Base-by-base conservation (phyloP, 2,797 vertebrate species). In the Tapirus indicus region DNA sequence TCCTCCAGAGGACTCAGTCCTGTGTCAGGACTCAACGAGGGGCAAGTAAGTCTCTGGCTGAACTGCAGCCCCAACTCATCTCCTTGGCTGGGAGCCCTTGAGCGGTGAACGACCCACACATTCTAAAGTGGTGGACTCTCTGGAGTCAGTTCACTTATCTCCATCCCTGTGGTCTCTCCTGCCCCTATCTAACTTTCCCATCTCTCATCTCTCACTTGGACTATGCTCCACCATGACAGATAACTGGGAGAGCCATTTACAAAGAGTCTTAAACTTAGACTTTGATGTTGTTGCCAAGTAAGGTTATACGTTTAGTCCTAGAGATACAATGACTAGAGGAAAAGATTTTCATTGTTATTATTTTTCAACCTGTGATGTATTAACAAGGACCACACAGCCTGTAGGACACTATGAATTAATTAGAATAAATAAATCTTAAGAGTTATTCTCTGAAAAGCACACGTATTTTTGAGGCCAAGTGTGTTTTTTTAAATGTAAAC, bases 321-420 rank as follows among this genome's bases (percentile, higher is more conserved):
- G 49, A 86, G 94, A 62, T 68, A 35, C 38, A 27, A 47, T 0
- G 21, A 56, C 54, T 29, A 56, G 41, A 77, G 18, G 56, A 71
- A 92, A 92, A 96, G 35, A 44, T 82, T 71, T 17, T 96, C 79
- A 60, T 68, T 5, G 14, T 44, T 44, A 23, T 35, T 69, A 58
- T 80, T 75, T 89, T 92, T 60, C 83, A 75, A 49, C 21, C 77
- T 77, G 69, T 66, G 75, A 80, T 90, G 74, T 79, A 35, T 20
- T 44, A 69, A 25, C 74, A 90, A 52, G 49, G 95, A 62, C n/a
- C 21, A 16, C 52, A 58, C 69, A 79, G 62, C n/a, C 79, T 79
- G 41, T 49, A n/a, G 69, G 85, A 47, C 27, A 58, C 47, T 20
- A 4, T 52, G 74, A 90, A 64, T 92, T 75, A 72, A 87, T 75